Evolutionary conservation across 1,140 invertebrate genomes (phyloP), one percentile per base, ranked within the genome.

Genomic region (Hyphantria cunea): DNA sequence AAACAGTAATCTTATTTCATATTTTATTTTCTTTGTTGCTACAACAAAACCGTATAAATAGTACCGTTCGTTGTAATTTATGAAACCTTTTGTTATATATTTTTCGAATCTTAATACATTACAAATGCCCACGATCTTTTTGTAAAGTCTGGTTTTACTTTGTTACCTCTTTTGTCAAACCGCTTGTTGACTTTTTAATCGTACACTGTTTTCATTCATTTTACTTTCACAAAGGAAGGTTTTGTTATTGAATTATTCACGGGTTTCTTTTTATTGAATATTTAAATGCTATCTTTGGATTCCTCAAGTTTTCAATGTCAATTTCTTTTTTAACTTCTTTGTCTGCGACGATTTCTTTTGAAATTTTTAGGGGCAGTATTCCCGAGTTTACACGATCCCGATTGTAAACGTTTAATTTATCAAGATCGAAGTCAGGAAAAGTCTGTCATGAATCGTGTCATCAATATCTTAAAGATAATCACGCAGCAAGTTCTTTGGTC

Each of bases 111-210:
- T 7, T 52, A 31, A 42, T 53, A 41, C 37, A 34, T 25, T 53
- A n/a, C 44, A 44, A 55, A 45, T 14, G 13, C 41, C 6, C 39
- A 25, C 14, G 8, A 33, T 55, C 25, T 44, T 55, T 12, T 55
- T 45, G 25, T 45, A 55, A 54, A 32, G 2, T 37, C 31, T n/a
- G 15, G 31, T 55, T 45, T 41, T 55, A 33, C 31, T 11, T 12
- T 5, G 37, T 6, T 31, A n/a, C 12, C 33, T 39, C 6, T 52
- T 2, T 42, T 13, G 51, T 39, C 41, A 41, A 42, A 9, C 37
- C 37, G 10, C 34, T 53, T 53, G 51, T 53, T 53, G 51, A 42
- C 37, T 53, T 53, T 55, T 55, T 41, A 53, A 11, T 10, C 33
- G 12, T 45, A 45, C 41, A 45, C 44, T 33, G 31, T 45, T 45